Percentiles rank a stretch among this genome's conserved stretches.
Evolutionary conservation across 2,797 vertebrate species (phyloP).

Genomic region (Nannoperca obscura): DNA sequence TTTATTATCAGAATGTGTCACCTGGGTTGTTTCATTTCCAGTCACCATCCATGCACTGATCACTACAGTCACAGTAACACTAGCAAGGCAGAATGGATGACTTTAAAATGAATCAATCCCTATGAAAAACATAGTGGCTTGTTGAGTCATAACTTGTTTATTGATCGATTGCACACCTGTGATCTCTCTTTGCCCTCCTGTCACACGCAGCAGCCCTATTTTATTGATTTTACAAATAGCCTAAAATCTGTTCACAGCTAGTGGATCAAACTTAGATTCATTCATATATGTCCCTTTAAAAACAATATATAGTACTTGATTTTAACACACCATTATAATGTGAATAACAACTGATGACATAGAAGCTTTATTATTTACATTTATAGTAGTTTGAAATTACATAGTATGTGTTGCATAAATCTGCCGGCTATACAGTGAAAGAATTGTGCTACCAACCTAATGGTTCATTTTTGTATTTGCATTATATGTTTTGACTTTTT

Average conservation of each 20-base stretch:
- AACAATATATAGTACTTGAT: too few relatives aligned
- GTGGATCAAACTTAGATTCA: not conserved
- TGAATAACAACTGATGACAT: not conserved
- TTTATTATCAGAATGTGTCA: too few relatives aligned
- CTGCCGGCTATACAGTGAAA: too few relatives aligned
- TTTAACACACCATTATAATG: not conserved
- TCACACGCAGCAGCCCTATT: too few relatives aligned
- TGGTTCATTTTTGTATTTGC: too few relatives aligned
- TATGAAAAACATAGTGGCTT: not conserved
- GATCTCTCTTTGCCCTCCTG: too few relatives aligned
- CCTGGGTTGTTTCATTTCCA: too few relatives aligned
- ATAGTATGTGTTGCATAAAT: too few relatives aligned
- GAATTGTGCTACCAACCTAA: too few relatives aligned
- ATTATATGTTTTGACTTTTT: too few relatives aligned
- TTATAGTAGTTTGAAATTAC: not conserved
- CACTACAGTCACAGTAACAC: not conserved
- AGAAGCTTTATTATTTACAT: not conserved
- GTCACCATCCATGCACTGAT: too few relatives aligned
- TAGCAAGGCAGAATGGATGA: not conserved
- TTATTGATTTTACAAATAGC: too few relatives aligned
- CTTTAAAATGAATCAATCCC: not conserved
- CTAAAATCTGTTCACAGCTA: not conserved
- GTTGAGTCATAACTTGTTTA: not conserved
- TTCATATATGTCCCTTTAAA: not conserved
- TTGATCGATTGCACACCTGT: not conserved